These are phyloP conservation scores for Dipus sagitta DNA, from an alignment of 2,797 vertebrate species.

Conservation along the genomic window DNA sequence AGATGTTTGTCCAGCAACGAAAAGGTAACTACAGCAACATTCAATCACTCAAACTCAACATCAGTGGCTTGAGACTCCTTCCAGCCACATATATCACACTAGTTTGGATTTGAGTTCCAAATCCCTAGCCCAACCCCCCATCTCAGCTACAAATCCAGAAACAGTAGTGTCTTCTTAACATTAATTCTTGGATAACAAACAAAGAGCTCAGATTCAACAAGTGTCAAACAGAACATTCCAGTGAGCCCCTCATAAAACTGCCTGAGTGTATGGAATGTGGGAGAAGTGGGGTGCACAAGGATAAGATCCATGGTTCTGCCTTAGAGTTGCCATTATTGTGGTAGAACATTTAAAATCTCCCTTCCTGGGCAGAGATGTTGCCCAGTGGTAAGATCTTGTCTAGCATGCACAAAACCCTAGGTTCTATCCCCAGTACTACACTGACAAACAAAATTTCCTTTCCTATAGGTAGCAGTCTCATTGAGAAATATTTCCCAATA, in stretches of 20 bases:
- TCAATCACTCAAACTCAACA: conserved; percentile 28
- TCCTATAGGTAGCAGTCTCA: not conserved
- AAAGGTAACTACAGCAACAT: too few relatives aligned
- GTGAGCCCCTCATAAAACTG: not conserved
- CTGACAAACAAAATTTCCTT: not conserved
- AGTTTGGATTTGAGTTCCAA: conserved; percentile 27
- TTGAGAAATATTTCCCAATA: conserved; percentile 22
- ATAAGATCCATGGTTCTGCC: not conserved
- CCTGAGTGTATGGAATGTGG: not conserved
- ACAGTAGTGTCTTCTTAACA: not conserved
- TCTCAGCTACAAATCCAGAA: not conserved
- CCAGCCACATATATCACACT: not conserved
- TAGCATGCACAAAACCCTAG: not conserved
- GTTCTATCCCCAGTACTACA: not conserved
- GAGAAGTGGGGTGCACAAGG: not conserved
- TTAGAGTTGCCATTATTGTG: not conserved
- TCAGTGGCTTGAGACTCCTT: not conserved
- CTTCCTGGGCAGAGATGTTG: not conserved
- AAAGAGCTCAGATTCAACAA: not conserved
- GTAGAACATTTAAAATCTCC: not conserved
- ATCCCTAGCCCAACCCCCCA: not conserved
- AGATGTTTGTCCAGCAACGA: too few relatives aligned
- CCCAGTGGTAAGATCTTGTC: not conserved
- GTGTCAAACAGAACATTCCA: not conserved
- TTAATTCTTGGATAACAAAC: not conserved